A percentile compares a stretch with the other conserved stretches of the same genome.
Conservation (phyloP, 2,888 invertebrate species). For the Agriotes lineatus region DNA sequence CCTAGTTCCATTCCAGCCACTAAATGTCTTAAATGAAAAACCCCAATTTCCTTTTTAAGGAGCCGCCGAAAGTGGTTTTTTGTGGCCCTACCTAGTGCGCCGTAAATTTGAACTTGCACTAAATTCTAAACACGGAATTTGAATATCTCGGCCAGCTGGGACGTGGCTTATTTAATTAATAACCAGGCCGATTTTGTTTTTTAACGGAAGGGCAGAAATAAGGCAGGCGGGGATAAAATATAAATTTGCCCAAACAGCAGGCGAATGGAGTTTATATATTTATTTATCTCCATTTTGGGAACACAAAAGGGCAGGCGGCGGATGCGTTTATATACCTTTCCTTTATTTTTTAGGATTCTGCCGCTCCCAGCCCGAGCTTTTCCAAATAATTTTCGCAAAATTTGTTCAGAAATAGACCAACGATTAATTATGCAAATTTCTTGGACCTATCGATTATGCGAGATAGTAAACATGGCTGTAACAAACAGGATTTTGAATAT, state of each 20-base stretch:
- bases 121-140: constrained; percentile 1
- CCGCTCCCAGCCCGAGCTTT: too few relatives aligned
- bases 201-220: background rate
- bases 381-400: too few relatives aligned
- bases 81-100: background rate
- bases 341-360: too few relatives aligned
- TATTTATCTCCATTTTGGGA: constrained; percentile 6
- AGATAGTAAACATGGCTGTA: too few relatives aligned
- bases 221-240: background rate
- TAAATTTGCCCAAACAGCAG: background rate
- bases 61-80: background rate
- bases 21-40: background rate
- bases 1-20: background rate
- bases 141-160: constrained; percentile 1
- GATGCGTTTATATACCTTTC: too few relatives aligned
- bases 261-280: background rate
- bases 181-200: background rate
- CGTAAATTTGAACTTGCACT: background rate
- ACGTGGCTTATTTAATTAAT: constrained; percentile 1
- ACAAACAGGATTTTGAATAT: too few relatives aligned
- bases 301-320: background rate
- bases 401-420: too few relatives aligned
- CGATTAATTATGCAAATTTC: too few relatives aligned
- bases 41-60: background rate
- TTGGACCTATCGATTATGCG: too few relatives aligned